Evolutionary conservation across 2,888 invertebrate species (phyloP), one percentile per base, ranked within the genome.

Genomic region (Catonia carolina): DNA sequence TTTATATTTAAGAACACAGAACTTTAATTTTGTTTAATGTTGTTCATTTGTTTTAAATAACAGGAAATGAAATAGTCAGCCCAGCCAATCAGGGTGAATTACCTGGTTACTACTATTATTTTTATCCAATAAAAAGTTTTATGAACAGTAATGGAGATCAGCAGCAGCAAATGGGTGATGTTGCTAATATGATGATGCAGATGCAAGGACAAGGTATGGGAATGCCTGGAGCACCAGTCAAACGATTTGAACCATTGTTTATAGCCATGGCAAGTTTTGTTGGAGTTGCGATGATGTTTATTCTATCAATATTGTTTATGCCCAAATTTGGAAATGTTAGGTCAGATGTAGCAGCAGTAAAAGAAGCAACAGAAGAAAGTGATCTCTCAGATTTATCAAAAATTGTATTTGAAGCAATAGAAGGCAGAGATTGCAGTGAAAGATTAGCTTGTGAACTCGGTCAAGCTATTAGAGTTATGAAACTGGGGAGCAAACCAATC

Each of bases 261-360:
- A 74, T 78, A 73, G 79, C 78, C 4, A 75, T 79, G 62, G 77
- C 78, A n/a, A 76, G 78, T 15, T 78, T 79, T 62, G 71, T 78
- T 50, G 78, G 78, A 10, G 75, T 78, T 73, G 77, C 79, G 1
- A 70, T 78, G 15, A 72, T 78, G 69, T 77, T 78, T 62, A 74
- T 77, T 59, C 67, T 77, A 53, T 76, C 78, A 1, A 72, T 77
- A 45, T 63, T 79, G 4, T 71, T 78, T 56, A 63, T 78, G 35
- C 79, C 79, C 1, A 75, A 75, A 64, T 60, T 62, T 10, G 62
- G 61, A 15, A 47, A 41, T 23, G 33, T 47, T 20, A 54, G 56
- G 22, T 57, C 60, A 6, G 39, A 56, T 37, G 54, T 45, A 23
- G 55, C 62, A 5, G 63, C 58, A 4, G 60, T 66, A 20, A 69